These are phyloP conservation scores for Deilephila porcellus DNA, from an alignment of 2,888 invertebrate species.

Conservation along the genomic window DNA sequence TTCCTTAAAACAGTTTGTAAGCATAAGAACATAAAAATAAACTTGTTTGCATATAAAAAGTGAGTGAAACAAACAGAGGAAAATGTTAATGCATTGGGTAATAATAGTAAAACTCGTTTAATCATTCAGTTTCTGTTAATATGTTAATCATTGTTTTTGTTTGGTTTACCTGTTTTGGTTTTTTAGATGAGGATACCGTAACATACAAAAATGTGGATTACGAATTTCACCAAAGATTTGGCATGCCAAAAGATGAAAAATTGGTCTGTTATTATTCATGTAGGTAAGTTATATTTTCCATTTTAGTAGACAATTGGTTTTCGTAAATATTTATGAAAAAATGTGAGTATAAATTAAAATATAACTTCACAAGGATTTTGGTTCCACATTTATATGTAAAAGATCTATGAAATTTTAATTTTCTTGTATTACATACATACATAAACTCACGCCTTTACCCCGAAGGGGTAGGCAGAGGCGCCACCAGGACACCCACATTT, in stretches of 20 bases:
- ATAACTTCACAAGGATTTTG: no score
- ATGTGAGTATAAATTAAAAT: no score
- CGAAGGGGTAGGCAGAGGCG: no score
- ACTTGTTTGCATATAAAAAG: neutral
- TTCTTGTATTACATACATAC: no score
- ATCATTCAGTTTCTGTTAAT: neutral
- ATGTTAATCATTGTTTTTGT: slow-evolving; percentile 27
- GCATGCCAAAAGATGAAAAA: slow-evolving; percentile 96
- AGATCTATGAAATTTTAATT: no score
- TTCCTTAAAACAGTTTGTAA: no score
- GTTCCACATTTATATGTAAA: no score
- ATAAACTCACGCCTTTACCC: no score
- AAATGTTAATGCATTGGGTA: neutral
- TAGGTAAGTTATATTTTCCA: slow-evolving; percentile 86
- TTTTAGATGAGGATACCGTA: slow-evolving; percentile 92
- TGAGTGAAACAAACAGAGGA: neutral
- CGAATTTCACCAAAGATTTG: slow-evolving; percentile 95
- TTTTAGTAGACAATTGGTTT: no score
- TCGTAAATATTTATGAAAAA: no score
- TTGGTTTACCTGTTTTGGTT: slow-evolving; percentile 31
- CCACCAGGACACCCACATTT: no score
- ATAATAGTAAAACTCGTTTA: neutral
- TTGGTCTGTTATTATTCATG: slow-evolving; percentile 97
- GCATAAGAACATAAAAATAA: no score
- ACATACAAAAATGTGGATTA: slow-evolving; percentile 90